Evolutionary conservation across 1,140 invertebrate genomes (phyloP).

Genomic region (Druon quercuslanigerum): DNA sequence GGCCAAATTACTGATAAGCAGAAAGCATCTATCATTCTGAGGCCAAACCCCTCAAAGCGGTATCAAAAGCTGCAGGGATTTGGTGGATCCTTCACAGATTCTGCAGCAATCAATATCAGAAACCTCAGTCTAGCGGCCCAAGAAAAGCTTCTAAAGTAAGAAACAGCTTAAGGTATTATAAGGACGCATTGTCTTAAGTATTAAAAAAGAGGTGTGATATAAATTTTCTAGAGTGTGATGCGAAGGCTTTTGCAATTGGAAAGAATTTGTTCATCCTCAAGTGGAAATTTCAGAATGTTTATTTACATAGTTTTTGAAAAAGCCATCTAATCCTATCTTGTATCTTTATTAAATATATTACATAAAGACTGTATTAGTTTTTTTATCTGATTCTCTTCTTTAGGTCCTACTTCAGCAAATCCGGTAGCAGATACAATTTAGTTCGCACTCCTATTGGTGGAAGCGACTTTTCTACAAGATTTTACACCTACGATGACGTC

Average conservation of each 20-base stretch:
- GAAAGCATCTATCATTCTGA: background rate
- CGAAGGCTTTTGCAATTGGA: background rate
- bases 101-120: constrained; percentile 85
- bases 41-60: constrained; percentile 38
- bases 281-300: too few relatives aligned
- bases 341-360: background rate
- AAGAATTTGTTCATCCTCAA: too few relatives aligned
- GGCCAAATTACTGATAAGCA: constrained; percentile 53
- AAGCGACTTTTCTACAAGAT: constrained; percentile 40
- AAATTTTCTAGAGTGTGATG: background rate
- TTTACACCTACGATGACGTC: background rate
- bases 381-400: constrained; percentile 20
- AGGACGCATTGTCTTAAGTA: too few relatives aligned
- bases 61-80: constrained; percentile 85
- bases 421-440: constrained; percentile 80
- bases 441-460: constrained; percentile 81
- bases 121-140: constrained; percentile 77
- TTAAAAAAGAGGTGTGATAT: constrained; percentile 74
- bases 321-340: background rate
- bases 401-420: constrained; percentile 69
- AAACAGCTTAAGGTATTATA: background rate
- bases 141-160: constrained; percentile 79
- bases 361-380: background rate
- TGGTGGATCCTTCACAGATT: constrained; percentile 92
- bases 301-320: too few relatives aligned